Evolutionary conservation across 2,888 invertebrate species (phyloP).

Genomic region (Leptopterna dolabrata): DNA sequence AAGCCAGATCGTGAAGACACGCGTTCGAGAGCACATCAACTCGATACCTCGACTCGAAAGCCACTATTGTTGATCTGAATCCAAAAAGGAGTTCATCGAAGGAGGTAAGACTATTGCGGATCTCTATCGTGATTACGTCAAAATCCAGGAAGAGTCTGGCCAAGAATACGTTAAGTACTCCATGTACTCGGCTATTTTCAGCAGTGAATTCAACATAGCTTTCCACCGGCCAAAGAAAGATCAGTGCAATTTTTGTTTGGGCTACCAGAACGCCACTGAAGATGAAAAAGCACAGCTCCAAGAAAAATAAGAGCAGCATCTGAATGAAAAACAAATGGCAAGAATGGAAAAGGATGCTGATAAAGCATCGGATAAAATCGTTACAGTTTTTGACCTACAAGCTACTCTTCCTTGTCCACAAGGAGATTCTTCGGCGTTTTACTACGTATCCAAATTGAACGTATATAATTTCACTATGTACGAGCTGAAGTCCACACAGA

Average conservation of each 20-base stretch:
- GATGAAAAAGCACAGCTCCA: slow-evolving; percentile 61
- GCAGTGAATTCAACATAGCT: slow-evolving; percentile 64
- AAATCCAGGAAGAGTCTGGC: not conserved
- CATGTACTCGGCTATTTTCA: slow-evolving; percentile 61
- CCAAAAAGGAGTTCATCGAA: slow-evolving; percentile 59
- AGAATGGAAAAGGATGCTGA: slow-evolving; percentile 63
- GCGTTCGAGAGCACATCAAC: slow-evolving; percentile 57
- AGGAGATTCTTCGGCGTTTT: slow-evolving; percentile 64
- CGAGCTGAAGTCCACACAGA: slow-evolving; percentile 56
- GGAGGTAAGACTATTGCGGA: slow-evolving; percentile 55
- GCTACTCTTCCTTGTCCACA: slow-evolving; percentile 65
- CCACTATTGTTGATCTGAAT: slow-evolving; percentile 58
- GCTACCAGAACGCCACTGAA: slow-evolving; percentile 63
- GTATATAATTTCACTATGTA: slow-evolving; percentile 61
- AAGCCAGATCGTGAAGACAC: slow-evolving; percentile 50
- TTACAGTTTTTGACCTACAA: slow-evolving; percentile 65
- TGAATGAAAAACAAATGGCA: slow-evolving; percentile 60
- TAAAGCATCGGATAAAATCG: slow-evolving; percentile 58
- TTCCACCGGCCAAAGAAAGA: slow-evolving; percentile 64
- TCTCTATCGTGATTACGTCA: not conserved
- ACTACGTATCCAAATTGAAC: slow-evolving; percentile 61
- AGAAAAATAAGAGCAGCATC: slow-evolving; percentile 61
- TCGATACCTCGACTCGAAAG: slow-evolving; percentile 60
- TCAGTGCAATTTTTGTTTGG: slow-evolving; percentile 63
- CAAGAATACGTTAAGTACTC: slow-evolving; percentile 48